Conservation (phyloP, 35 echinoderm and acorn worm species). For the Acanthaster planci region DNA sequence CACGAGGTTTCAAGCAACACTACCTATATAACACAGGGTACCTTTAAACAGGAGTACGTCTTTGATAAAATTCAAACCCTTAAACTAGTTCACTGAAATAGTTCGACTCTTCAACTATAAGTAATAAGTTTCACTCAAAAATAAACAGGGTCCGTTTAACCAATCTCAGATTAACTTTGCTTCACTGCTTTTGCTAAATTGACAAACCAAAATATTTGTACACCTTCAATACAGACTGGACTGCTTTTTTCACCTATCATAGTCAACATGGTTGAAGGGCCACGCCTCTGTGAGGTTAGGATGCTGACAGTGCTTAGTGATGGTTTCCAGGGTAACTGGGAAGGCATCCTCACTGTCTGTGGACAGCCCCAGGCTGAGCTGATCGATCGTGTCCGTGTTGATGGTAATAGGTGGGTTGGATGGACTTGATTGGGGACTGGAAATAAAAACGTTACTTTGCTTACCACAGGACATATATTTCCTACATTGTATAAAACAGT, state of each 20-base stretch:
- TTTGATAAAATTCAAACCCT: too few species aligned
- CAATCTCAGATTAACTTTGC: too few species aligned
- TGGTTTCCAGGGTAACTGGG: slow-evolving; percentile 25
- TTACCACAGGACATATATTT: background rate
- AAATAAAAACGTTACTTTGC: background rate
- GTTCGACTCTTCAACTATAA: too few species aligned
- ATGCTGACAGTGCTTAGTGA: slow-evolving; percentile 30
- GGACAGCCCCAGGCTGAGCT: background rate
- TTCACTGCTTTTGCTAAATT: too few species aligned
- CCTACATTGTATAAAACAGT: background rate
- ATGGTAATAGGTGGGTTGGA: slow-evolving; percentile 38
- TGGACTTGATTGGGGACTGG: slow-evolving; percentile 16
- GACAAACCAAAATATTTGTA: too few species aligned
- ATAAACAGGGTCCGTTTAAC: too few species aligned
- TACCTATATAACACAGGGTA: too few species aligned
- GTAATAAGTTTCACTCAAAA: too few species aligned
- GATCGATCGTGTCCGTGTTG: slow-evolving; percentile 58
- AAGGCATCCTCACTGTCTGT: slow-evolving; percentile 26
- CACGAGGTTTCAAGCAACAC: too few species aligned
- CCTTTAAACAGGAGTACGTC: too few species aligned
- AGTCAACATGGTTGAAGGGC: slow-evolving; percentile 71
- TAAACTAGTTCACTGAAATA: too few species aligned
- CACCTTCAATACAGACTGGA: too few species aligned
- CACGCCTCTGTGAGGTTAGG: slow-evolving; percentile 43
- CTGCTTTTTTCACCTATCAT: slow-evolving; percentile 18